These are phyloP conservation scores for Podarcis siculus DNA, from an alignment of 2,797 vertebrate species.

Conservation along the genomic window DNA sequence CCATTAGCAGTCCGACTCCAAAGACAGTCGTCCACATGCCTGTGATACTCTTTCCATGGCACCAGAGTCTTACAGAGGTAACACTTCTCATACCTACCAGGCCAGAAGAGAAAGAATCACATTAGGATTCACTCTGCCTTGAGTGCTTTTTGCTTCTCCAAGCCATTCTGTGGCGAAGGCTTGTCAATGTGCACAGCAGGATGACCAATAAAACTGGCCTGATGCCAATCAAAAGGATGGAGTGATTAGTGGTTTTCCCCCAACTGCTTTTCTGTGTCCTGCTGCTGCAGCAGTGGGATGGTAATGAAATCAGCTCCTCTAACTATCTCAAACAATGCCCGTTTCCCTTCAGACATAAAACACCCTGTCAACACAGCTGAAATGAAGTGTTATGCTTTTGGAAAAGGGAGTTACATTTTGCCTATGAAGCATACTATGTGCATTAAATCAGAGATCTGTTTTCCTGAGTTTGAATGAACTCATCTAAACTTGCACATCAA, in stretches of 20 bases:
- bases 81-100: constrained; percentile 85
- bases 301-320: constrained; percentile 79
- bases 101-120: constrained; percentile 69
- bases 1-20: constrained; percentile 55
- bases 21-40: constrained; percentile 87
- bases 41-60: constrained; percentile 80
- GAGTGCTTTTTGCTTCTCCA: constrained; percentile 55
- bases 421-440: constrained; percentile 72
- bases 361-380: constrained; percentile 76
- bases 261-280: constrained; percentile 68
- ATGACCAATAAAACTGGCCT: constrained; percentile 62
- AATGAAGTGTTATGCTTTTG: constrained; percentile 72
- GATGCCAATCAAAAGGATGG: constrained; percentile 58
- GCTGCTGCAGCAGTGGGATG: constrained; percentile 73
- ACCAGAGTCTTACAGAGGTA: constrained; percentile 85
- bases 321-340: constrained; percentile 76
- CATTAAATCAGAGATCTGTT: constrained; percentile 75
- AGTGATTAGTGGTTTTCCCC: constrained; percentile 71
- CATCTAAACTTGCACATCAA: constrained; percentile 75
- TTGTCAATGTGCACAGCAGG: constrained; percentile 67
- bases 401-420: constrained; percentile 73
- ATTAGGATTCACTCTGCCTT: constrained; percentile 68
- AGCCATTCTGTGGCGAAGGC: constrained; percentile 47
- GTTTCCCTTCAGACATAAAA: constrained; percentile 77
- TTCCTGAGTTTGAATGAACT: constrained; percentile 72